These are phyloP conservation scores for Menidia menidia DNA, from an alignment of 2,797 vertebrate species.

Conservation along the genomic window DNA sequence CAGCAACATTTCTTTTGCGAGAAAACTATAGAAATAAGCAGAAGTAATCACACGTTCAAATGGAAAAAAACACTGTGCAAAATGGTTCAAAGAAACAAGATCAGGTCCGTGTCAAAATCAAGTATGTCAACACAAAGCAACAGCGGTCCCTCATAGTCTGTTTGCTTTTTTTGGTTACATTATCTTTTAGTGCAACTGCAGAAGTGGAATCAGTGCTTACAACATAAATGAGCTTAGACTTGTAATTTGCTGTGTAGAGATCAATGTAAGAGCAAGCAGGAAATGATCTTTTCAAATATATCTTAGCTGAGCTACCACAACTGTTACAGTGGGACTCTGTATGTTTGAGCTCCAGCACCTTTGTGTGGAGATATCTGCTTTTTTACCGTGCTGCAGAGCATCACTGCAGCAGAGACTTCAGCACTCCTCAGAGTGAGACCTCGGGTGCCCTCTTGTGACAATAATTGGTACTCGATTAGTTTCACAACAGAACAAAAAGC, in stretches of 20 bases:
- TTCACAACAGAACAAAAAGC: constrained; percentile 14
- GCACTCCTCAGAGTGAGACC: constrained; percentile 11
- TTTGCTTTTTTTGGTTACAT: constrained; percentile 3
- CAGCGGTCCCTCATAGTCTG: neutral
- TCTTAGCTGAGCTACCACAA: neutral
- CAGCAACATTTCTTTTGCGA: constrained; percentile 27
- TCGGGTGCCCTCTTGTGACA: constrained; percentile 67
- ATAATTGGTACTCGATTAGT: constrained; percentile 7
- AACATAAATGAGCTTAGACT: constrained; percentile 4
- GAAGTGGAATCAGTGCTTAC: constrained; percentile 22
- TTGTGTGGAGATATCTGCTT: constrained; percentile 40
- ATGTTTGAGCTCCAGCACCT: constrained; percentile 25
- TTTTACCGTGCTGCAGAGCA: constrained; percentile 50
- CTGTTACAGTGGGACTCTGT: constrained; percentile 6
- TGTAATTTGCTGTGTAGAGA: neutral
- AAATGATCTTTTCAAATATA: neutral
- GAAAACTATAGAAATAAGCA: constrained; percentile 6
- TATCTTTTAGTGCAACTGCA: neutral
- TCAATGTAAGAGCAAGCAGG: constrained; percentile 17
- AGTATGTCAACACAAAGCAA: constrained; percentile 14
- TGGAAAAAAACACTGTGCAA: constrained; percentile 40
- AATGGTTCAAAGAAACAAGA: constrained; percentile 15
- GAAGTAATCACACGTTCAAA: constrained; percentile 14
- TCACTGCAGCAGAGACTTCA: constrained; percentile 58
- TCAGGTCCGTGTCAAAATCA: constrained; percentile 14